These are phyloP conservation scores for Leucoma salicis DNA, from an alignment of 2,888 invertebrate species.

Conservation along the genomic window DNA sequence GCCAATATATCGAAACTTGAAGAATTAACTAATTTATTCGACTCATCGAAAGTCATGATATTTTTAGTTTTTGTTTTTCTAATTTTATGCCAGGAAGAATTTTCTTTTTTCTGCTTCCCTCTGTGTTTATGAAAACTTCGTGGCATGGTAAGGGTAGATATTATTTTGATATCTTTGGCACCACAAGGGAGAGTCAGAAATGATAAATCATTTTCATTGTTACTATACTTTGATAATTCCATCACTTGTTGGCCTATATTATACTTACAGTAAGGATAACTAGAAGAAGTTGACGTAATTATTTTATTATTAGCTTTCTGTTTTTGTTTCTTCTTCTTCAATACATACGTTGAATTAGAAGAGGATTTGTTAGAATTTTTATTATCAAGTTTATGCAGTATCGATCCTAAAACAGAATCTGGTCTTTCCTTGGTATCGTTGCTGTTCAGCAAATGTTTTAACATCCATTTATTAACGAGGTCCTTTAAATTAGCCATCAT, in stretches of 20 bases:
- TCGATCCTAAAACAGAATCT: conserved; percentile 50
- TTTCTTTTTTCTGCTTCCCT: conserved; percentile 12
- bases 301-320: conserved; percentile 41
- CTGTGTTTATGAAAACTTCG: conserved; percentile 42
- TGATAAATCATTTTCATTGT: conserved; percentile 29
- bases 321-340: conserved; percentile 37
- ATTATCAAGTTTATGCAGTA: conserved; percentile 44
- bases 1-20: conserved; percentile 50
- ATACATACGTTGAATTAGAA: conserved; percentile 51
- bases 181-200: conserved; percentile 45
- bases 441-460: conserved; percentile 48
- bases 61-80: conserved; percentile 38
- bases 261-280: conserved; percentile 29
- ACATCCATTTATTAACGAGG: conserved; percentile 55
- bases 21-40: conserved; percentile 32
- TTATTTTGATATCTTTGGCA: conserved; percentile 44
- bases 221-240: neutral
- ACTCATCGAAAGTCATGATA: conserved; percentile 31
- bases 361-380: conserved; percentile 20
- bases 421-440: conserved; percentile 49
- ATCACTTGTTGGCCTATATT: conserved; percentile 2
- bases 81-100: conserved; percentile 19
- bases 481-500: conserved; percentile 59
- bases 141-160: conserved; percentile 68
- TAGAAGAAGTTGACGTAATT: conserved; percentile 29